phyloP scores from a whole-genome alignment of 2,888 invertebrate genomes.

The Platypus cylindrus region DNA sequence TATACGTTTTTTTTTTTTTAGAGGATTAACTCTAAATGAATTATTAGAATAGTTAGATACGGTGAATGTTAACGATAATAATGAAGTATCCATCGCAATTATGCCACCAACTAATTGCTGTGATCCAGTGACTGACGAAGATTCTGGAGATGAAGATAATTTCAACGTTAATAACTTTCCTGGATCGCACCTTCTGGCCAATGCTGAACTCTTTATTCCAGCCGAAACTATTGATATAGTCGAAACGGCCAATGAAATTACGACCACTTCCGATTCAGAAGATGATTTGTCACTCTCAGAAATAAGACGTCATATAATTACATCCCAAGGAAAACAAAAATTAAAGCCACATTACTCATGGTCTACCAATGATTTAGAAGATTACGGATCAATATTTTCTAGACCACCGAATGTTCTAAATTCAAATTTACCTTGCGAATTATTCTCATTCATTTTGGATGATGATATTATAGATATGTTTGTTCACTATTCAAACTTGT shows the following conservation, averaged over 20 bases:
- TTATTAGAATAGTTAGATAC: too few relatives aligned
- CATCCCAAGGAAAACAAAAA: too few relatives aligned
- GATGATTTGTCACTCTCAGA: too few relatives aligned
- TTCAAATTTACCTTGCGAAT: not conserved
- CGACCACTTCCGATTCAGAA: not conserved
- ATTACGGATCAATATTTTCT: not conserved
- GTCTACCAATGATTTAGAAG: not conserved
- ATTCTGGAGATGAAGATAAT: constrained; percentile 5
- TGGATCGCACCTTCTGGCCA: constrained; percentile 1
- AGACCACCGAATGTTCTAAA: too few relatives aligned
- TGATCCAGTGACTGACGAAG: constrained; percentile 4
- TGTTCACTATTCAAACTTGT: not conserved
- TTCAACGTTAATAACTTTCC: constrained; percentile 4
- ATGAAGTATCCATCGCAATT: not conserved
- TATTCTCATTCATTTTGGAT: not conserved
- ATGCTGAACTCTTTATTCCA: constrained; percentile 4
- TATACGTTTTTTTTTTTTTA: not conserved
- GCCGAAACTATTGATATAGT: constrained; percentile 2
- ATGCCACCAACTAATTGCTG: constrained; percentile 5
- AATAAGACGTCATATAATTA: too few relatives aligned
- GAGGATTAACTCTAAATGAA: not conserved
- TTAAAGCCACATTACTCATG: not conserved
- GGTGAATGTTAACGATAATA: constrained; percentile 2
- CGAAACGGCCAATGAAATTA: not conserved
- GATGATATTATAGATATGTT: constrained; percentile 2